Evolutionary conservation across 2,113 vertebrate genomes (phyloP), one percentile per base, ranked within the genome.

Genomic region (Campylorhamphus procurvoides): DNA sequence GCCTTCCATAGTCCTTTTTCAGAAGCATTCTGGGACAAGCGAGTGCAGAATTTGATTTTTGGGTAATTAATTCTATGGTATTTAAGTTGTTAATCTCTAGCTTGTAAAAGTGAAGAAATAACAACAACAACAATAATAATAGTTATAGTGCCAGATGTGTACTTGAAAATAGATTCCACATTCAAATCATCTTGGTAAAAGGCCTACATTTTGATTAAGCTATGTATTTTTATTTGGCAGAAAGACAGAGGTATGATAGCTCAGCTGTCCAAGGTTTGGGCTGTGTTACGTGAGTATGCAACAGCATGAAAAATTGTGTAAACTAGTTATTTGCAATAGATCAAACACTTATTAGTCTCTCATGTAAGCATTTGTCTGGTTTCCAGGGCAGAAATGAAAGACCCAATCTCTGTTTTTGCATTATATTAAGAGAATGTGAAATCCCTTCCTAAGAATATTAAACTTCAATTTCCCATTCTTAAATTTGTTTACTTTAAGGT

Each of bases 321-420:
- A 83, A 84, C 76, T 46, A 64, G 47, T 59, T 84, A 37, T 63
- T 93, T 93, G 29, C 33, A 67, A 55, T 42, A 92, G 90, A 84
- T 76, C 76, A 96, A 95, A 92, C 63, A 93, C 92, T 95, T 94
- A 84, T 90, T 93, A 92, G 25, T 55, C 35, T 86, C 15, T 77
- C 39, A 40, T 78, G 47, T 94, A 95, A 93, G 47, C 35, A 90
- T 83, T 92, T 77, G 15, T 86, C 67, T 90, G 39, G 11, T 84
- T 93, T 93, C 84, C 9, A 6, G 52, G 16, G 24, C 29, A 87
- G 46, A 95, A 90, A 77, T 77, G 4, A 50, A 81, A 82, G 66
- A 58, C 9, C 12, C 35, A 62, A 78, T 82, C 73, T 47, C 6
- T 87, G 29, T 10, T 94, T 23, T 90, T 77, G 40, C 18, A 12